These are phyloP conservation scores for Mamestra brassicae DNA, from an alignment of 2,888 invertebrate species.

Conservation along the genomic window DNA sequence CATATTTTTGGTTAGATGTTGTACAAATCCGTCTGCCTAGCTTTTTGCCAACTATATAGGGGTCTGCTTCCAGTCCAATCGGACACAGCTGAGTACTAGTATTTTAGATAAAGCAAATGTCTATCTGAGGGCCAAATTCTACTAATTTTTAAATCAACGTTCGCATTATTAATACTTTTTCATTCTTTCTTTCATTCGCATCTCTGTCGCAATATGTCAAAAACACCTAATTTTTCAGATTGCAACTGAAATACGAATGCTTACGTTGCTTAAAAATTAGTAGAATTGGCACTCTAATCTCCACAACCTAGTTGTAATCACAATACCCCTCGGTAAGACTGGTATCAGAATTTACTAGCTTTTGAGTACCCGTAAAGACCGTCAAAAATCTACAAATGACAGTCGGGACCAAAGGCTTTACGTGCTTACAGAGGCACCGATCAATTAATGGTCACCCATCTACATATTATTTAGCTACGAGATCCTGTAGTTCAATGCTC, in stretches of 20 bases:
- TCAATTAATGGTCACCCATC: neutral
- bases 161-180: too few relatives aligned
- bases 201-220: too few relatives aligned
- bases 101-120: too few relatives aligned
- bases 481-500: too few relatives aligned
- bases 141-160: too few relatives aligned
- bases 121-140: too few relatives aligned
- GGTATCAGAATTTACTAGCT: neutral
- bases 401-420: neutral
- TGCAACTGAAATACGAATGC: too few relatives aligned
- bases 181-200: too few relatives aligned
- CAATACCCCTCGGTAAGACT: neutral
- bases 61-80: neutral
- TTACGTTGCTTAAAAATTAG: too few relatives aligned
- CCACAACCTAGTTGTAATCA: too few relatives aligned
- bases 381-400: neutral
- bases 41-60: neutral
- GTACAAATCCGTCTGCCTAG: neutral
- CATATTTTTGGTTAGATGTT: neutral
- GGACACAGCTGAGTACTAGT: neutral
- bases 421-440: neutral
- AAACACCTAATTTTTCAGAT: too few relatives aligned
- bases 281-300: too few relatives aligned
- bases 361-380: neutral
- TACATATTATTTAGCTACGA: neutral